Percentiles rank a stretch among this genome's conserved stretches.
These are phyloP conservation scores for Sebastes vulpes DNA, from an alignment of 2,797 vertebrate species.

Conservation along the genomic window DNA sequence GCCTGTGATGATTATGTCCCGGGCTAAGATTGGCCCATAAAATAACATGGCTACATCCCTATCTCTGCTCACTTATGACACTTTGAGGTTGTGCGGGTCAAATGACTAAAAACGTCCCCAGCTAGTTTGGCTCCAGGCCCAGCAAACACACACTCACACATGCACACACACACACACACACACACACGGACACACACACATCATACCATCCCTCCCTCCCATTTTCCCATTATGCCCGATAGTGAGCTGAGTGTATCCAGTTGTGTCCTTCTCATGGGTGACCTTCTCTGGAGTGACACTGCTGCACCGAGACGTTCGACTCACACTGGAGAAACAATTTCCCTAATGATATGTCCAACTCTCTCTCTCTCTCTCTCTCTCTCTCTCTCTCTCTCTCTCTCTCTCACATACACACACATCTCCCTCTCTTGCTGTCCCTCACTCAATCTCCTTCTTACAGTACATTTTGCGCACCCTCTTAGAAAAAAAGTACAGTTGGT, in stretches of 20 bases:
- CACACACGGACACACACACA: slow-evolving; percentile 5
- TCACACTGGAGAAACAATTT: slow-evolving; percentile 78
- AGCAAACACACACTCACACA: slow-evolving; percentile 31
- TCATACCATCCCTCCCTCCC: slow-evolving; percentile 46
- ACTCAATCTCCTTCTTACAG: slow-evolving; percentile 5
- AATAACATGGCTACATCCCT: slow-evolving; percentile 71
- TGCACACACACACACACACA: slow-evolving; percentile 6
- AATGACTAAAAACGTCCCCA: slow-evolving; percentile 83
- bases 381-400: slow-evolving; percentile 2
- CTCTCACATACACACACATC: background rate
- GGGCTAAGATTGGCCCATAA: slow-evolving; percentile 64
- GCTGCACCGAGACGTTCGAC: slow-evolving; percentile 61
- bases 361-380: background rate
- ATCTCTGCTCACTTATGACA: slow-evolving; percentile 84
- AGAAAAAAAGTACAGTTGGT: slow-evolving; percentile 16
- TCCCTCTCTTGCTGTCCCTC: background rate
- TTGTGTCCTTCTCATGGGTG: slow-evolving; percentile 73
- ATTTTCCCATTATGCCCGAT: slow-evolving; percentile 67
- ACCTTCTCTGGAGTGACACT: slow-evolving; percentile 79
- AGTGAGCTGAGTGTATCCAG: slow-evolving; percentile 76
- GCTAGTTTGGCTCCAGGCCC: slow-evolving; percentile 79
- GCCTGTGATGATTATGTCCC: slow-evolving; percentile 59
- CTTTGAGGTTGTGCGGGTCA: slow-evolving; percentile 83
- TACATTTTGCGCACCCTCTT: slow-evolving; percentile 6
- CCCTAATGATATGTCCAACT: slow-evolving; percentile 68